phyloP scores from a whole-genome alignment of 2,888 invertebrate species.

The Venusia cambrica region DNA sequence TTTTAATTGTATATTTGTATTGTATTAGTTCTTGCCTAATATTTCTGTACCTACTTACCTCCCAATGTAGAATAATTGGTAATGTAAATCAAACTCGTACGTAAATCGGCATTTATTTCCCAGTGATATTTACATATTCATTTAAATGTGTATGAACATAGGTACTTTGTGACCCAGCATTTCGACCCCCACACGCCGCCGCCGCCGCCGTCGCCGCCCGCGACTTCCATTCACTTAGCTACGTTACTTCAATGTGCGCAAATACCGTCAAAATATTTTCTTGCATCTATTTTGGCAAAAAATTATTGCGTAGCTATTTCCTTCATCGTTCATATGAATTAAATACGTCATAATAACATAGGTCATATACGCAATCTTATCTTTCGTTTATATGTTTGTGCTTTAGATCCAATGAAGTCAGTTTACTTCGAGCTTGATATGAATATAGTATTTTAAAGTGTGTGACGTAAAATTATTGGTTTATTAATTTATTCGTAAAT shows the following conservation, averaged over 20 bases:
- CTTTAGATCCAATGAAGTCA: slow-evolving; percentile 69
- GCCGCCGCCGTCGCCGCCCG: slow-evolving; percentile 40
- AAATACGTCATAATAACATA: slow-evolving; percentile 55
- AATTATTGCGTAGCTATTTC: slow-evolving; percentile 45
- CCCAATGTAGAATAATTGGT: slow-evolving; percentile 52
- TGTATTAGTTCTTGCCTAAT: too few species aligned
- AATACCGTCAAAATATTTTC: slow-evolving; percentile 37
- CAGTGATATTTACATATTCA: slow-evolving; percentile 67
- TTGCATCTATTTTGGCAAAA: slow-evolving; percentile 67
- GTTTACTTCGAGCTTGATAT: slow-evolving; percentile 64
- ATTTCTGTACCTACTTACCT: slow-evolving; percentile 31
- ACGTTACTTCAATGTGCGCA: slow-evolving; percentile 41
- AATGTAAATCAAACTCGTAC: slow-evolving; percentile 56
- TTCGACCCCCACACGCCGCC: slow-evolving; percentile 50
- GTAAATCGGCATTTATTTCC: slow-evolving; percentile 62
- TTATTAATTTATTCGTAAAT: slow-evolving; percentile 6
- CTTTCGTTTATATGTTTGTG: slow-evolving; percentile 76
- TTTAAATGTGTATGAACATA: slow-evolving; percentile 61
- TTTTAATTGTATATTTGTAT: slow-evolving; percentile 23
- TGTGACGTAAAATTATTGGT: slow-evolving; percentile 18
- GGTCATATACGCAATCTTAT: slow-evolving; percentile 75
- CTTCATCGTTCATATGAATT: slow-evolving; percentile 65
- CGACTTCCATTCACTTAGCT: slow-evolving; percentile 30
- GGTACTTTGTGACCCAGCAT: slow-evolving; percentile 54
- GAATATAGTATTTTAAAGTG: slow-evolving; percentile 52